Conservation (phyloP, 1,140 invertebrate species). For the Calosoma granatense region DNA sequence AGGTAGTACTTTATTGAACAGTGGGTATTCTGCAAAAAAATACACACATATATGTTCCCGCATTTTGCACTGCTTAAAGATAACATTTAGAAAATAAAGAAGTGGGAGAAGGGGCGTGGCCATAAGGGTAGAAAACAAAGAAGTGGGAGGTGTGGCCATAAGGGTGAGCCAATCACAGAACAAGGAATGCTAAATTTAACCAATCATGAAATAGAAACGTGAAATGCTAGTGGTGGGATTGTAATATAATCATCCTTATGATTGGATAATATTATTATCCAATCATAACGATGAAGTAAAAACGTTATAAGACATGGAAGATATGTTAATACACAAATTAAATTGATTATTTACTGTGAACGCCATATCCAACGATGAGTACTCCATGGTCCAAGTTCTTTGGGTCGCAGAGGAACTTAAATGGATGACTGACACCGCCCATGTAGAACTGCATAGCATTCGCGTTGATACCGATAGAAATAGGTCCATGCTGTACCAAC, state of each 20-base stretch:
- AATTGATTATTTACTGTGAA: conserved; percentile 48
- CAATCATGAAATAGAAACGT: too few relatives aligned
- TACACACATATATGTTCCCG: conserved; percentile 31
- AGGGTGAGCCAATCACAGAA: too few relatives aligned
- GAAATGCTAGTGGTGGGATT: too few relatives aligned
- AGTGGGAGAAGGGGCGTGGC: not conserved
- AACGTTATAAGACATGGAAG: too few relatives aligned
- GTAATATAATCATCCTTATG: too few relatives aligned
- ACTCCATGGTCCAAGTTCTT: conserved; percentile 82
- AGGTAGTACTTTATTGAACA: conserved; percentile 72
- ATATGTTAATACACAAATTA: not conserved
- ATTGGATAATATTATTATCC: too few relatives aligned
- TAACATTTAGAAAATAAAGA: too few relatives aligned
- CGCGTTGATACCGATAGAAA: conserved; percentile 95
- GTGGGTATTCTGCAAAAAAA: conserved; percentile 54
- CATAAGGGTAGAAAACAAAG: not conserved
- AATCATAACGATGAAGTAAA: too few relatives aligned
- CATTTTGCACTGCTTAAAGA: conserved; percentile 1
- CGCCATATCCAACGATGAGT: conserved; percentile 83
- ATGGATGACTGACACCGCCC: conserved; percentile 94
- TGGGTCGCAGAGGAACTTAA: conserved; percentile 75
- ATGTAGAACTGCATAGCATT: conserved; percentile 98
- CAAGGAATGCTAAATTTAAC: too few relatives aligned
- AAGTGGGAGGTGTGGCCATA: too few relatives aligned
- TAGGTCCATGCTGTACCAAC: conserved; percentile 85